Conservation (phyloP, 2,113 vertebrate species). For the Bubalus kerabau region DNA sequence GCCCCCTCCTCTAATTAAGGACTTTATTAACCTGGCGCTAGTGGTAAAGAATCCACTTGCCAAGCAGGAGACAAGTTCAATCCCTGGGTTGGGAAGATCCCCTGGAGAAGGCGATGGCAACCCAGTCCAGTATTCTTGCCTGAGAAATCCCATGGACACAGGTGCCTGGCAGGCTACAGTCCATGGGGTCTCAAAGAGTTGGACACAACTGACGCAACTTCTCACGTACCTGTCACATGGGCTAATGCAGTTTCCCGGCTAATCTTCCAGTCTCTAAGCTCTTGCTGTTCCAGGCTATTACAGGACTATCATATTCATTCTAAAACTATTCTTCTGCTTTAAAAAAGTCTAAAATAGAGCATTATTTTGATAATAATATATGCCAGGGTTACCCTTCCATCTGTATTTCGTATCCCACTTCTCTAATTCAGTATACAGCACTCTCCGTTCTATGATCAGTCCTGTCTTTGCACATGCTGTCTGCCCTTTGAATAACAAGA, state of each 20-base stretch:
- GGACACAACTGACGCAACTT: neutral
- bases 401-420: neutral
- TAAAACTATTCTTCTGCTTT: neutral
- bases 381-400: neutral
- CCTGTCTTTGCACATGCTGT: neutral
- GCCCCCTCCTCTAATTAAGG: neutral
- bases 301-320: neutral
- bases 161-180: neutral
- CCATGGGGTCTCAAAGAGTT: neutral
- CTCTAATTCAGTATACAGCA: neutral
- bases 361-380: neutral
- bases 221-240: fast-evolving
- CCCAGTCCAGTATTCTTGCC: neutral
- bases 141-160: neutral
- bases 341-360: neutral
- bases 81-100: neutral
- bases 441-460: neutral
- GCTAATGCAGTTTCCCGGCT: neutral
- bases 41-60: neutral
- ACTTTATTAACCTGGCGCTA: neutral
- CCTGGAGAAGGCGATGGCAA: neutral
- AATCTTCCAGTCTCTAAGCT: neutral
- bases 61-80: neutral
- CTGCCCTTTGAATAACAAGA: neutral
- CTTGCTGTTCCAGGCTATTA: neutral